Conservation (phyloP, 2,113 vertebrate genomes). For the Cottus gobio region DNA sequence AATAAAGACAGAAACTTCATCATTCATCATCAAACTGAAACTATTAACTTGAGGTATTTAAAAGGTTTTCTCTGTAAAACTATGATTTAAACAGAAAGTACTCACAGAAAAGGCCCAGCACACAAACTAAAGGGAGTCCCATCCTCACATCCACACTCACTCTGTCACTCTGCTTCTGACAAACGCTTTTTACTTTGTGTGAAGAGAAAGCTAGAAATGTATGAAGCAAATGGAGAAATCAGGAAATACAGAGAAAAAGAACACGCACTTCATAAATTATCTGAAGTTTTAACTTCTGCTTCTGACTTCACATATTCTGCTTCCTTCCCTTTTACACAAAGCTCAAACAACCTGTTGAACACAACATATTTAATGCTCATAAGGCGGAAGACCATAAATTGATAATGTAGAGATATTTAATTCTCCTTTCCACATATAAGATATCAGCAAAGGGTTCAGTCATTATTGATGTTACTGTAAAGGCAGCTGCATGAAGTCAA, state of each 20-base stretch:
- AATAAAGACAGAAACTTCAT: constrained; percentile 8
- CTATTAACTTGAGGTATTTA: too few species aligned
- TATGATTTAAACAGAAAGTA: neutral
- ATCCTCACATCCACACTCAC: neutral
- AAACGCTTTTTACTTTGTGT: neutral
- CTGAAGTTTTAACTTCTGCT: neutral
- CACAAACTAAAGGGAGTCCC: neutral
- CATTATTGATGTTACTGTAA: neutral
- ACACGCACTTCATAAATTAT: too few species aligned
- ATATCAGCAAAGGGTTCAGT: neutral
- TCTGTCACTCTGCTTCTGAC: neutral
- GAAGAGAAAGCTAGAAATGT: neutral
- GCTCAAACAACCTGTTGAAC: neutral
- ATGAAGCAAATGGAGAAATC: neutral
- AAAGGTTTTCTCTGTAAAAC: neutral
- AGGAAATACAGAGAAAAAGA: neutral
- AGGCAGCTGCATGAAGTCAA: neutral
- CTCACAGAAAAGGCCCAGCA: constrained; percentile 10
- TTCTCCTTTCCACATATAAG: neutral
- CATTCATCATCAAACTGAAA: neutral
- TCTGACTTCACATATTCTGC: neutral
- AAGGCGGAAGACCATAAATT: neutral
- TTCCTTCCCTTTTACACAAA: neutral
- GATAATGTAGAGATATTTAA: neutral
- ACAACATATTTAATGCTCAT: neutral